A percentile compares a stretch with the other conserved stretches of the same genome.
Conservation (phyloP, 1,140 invertebrate species). For the Anoplolepis gracilipes region DNA sequence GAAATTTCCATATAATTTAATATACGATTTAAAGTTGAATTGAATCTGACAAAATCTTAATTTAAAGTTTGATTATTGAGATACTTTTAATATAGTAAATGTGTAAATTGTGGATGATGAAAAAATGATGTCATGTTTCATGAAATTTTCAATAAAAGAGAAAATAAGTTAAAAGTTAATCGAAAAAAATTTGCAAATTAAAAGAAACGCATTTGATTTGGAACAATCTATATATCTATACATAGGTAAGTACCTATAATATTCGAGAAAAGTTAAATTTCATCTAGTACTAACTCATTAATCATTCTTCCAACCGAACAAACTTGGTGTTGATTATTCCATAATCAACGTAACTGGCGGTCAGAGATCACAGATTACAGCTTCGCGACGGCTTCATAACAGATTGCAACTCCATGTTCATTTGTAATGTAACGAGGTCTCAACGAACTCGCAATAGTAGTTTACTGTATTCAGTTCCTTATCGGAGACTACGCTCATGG, state of each 20-base stretch:
- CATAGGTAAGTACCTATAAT: neutral
- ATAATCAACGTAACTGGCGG: constrained; percentile 39
- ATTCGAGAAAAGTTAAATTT: neutral
- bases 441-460: constrained; percentile 28
- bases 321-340: constrained; percentile 4
- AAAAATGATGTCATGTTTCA: no score
- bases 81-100: no score
- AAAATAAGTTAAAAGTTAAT: no score
- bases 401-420: constrained; percentile 4
- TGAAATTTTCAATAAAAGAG: no score
- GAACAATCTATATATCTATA: neutral
- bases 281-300: neutral
- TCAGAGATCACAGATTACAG: constrained; percentile 54
- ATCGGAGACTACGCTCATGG: constrained; percentile 30
- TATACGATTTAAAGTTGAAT: no score
- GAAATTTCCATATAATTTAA: no score
- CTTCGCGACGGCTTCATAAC: neutral
- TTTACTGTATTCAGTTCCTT: constrained; percentile 11
- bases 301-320: neutral
- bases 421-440: constrained; percentile 32
- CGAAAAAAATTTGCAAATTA: no score
- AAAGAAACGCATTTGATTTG: neutral
- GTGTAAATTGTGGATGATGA: no score
- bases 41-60: no score
- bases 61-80: no score